A percentile compares a stretch with the other conserved stretches of the same genome.
These are phyloP conservation scores for Morone saxatilis DNA, from an alignment of 2,113 vertebrate genomes.

Conservation along the genomic window DNA sequence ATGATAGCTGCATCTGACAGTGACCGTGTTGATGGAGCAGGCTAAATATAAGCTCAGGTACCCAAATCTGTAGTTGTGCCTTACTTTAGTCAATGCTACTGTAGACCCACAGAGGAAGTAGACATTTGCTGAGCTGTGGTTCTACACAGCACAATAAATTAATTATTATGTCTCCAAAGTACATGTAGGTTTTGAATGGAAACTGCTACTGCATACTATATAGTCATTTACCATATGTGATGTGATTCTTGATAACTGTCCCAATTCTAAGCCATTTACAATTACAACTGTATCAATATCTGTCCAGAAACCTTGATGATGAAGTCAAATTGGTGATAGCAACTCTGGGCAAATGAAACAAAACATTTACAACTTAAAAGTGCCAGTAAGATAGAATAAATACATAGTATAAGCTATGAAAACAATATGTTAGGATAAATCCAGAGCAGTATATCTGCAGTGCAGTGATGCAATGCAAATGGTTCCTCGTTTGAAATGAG, in stretches of 20 bases:
- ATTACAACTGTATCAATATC: background rate
- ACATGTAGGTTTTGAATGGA: slow-evolving; percentile 12
- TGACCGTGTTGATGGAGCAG: background rate
- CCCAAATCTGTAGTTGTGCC: background rate
- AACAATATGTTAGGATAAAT: slow-evolving; percentile 26
- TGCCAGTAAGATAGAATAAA: background rate
- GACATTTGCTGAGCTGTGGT: background rate
- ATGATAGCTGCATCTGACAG: background rate
- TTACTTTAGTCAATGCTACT: background rate
- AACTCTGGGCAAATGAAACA: background rate
- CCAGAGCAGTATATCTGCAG: slow-evolving; percentile 17
- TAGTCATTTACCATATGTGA: background rate
- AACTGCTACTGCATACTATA: background rate
- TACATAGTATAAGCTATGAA: slow-evolving; percentile 1
- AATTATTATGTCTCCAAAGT: background rate
- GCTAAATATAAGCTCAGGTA: background rate
- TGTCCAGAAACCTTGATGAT: background rate
- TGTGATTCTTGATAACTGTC: slow-evolving; percentile 11
- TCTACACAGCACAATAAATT: background rate
- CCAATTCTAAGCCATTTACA: slow-evolving; percentile 4
- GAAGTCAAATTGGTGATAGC: background rate
- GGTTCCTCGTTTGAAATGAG: slow-evolving; percentile 9
- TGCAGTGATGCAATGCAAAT: slow-evolving; percentile 19
- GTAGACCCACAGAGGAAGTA: background rate
- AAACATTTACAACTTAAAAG: background rate